These are phyloP conservation scores for Bufo gargarizans DNA, from an alignment of 2,113 vertebrate species.

Conservation along the genomic window DNA sequence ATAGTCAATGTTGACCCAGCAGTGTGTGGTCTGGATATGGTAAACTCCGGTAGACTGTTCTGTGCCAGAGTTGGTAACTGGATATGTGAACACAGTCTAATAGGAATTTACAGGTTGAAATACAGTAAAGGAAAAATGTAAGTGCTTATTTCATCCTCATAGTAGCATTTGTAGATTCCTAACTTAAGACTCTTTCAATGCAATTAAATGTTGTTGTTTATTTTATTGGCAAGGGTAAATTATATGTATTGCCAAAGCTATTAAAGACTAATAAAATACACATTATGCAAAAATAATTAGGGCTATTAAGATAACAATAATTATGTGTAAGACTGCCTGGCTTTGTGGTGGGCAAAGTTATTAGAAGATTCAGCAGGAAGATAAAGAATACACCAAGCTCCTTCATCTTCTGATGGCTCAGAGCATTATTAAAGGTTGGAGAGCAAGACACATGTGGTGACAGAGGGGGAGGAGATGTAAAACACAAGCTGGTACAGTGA, in stretches of 20 bases:
- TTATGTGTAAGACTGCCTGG: conserved; percentile 39
- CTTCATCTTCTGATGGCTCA: conserved; percentile 3
- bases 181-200: neutral
- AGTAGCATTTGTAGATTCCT: neutral
- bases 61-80: no score
- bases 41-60: no score
- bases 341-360: conserved; percentile 39
- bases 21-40: no score
- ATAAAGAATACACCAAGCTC: conserved; percentile 27
- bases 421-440: conserved; percentile 6
- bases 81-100: no score
- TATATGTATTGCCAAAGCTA: conserved; percentile 46
- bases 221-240: conserved; percentile 36
- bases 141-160: neutral
- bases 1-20: no score
- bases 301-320: conserved; percentile 54
- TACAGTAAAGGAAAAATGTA: neutral
- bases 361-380: conserved; percentile 33
- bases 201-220: conserved; percentile 42
- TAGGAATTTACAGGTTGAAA: neutral
- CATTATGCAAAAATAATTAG: conserved; percentile 56
- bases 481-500: neutral
- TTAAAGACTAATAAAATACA: conserved; percentile 46
- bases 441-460: neutral
- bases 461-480: conserved; percentile 6